Evolutionary conservation across 2,888 invertebrate genomes (phyloP), one percentile per base, ranked within the genome.

Genomic region (Melanostoma scalare): DNA sequence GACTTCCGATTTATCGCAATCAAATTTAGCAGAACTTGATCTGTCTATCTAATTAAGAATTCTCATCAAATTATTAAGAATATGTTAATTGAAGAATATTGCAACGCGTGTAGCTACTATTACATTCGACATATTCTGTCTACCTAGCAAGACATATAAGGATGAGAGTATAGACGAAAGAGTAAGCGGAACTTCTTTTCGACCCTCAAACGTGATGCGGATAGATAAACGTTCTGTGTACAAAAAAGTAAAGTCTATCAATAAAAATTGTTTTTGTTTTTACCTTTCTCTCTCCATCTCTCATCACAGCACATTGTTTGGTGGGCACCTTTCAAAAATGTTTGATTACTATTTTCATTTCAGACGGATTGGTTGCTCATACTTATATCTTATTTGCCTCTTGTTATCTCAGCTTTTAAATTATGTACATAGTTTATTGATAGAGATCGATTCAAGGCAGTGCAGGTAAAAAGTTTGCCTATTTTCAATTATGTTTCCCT

Each of bases 171-270:
- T 38, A 68, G 55, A 67, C 33, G 38, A 52, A 77, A 73, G 35
- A 48, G 42, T 56, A 73, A 72, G 56, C 72, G 77, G 72, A 77
- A 72, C 63, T 68, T 77, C 68, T 72, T 80, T 82, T 82, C 63
- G 77, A 82, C 72, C 81, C 81, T 82, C 77, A 77, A 52, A 77
- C 81, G 81, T 82, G 81, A 61, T 9, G 40, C 9, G 81, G 36
- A 67, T 81, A 36, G 6, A 61, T 55, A 75, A 78, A 42, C 8
- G 44, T 8, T 53, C 52, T 72, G 55, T 9, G 38, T 73, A 72
- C 67, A 46, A 20, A 31, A 31, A 48, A 56, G 55, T 56, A 71
- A 46, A 20, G 20, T 46, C 5, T 63, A 61, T 38, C 33, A 35
- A 48, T 69, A 40, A 53, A 35, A 10, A 20, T 31, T 61, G 55